Evolutionary conservation across 2,888 invertebrate genomes (phyloP), one percentile per base, ranked within the genome.

Genomic region (Asteroscopus sphinx): DNA sequence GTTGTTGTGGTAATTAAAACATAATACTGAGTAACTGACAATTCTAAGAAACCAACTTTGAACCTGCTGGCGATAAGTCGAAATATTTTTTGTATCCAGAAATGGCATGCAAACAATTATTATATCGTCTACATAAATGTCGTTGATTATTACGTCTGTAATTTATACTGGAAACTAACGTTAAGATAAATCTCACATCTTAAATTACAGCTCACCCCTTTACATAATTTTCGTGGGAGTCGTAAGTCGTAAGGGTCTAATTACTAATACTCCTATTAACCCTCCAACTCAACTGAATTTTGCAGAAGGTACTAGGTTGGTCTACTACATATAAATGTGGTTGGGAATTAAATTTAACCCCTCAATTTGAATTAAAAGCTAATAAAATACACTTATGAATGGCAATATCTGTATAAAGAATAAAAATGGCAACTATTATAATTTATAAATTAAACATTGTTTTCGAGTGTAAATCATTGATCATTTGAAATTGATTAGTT

Each of bases 191-290:
- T 53, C 37, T 59, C 32, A 9, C 6, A 21, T 21, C 21, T 21
- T 46, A 46, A 64, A 51, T 64, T 60, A 51, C 28, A 46, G 59
- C 41, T 64, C 37, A 52, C 47, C 26, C 59, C 59, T 40, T 47
- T 53, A 52, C 47, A n/a, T n/a, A n/a, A n/a, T 67, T 35, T 42
- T 35, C 12, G 35, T 17, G 35, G 42, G 52, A 37, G 41, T 42
- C 42, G 52, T 59, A 52, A 52, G 28, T 67, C 25, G 33, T 57
- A 25, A 39, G 39, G 47, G 52, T 58, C 41, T 32, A 26, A 35
- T 60, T 40, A 36, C 52, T 53, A 64, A 64, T 67, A 59, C 35
- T 60, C 42, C 40, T 32, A 46, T 41, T 64, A 59, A 59, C 46
- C 39, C 33, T 44, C 16, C 17, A 56, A 47, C 58, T 36, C 45